Conservation (phyloP, 1,140 invertebrate species). For the Rhopalosiphum padi region DNA sequence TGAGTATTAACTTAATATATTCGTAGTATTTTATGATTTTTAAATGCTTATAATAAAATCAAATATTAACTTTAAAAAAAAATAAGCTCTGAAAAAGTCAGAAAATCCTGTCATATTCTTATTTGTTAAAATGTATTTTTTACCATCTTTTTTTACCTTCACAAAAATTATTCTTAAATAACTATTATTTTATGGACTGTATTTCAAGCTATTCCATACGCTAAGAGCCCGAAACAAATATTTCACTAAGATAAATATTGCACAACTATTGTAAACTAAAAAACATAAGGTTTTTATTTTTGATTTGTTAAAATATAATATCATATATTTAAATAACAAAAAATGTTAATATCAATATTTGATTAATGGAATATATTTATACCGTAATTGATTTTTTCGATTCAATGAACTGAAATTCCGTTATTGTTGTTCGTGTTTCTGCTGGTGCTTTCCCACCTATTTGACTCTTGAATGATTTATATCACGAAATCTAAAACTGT, state of each 20-base stretch:
- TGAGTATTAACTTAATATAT: background rate
- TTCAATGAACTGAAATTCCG: background rate
- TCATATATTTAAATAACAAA: background rate
- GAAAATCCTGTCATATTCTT: background rate
- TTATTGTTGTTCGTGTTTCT: background rate
- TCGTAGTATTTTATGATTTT: background rate
- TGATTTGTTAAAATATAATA: background rate
- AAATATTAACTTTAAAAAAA: background rate
- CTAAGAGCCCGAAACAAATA: background rate
- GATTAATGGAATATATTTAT: background rate
- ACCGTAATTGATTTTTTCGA: background rate
- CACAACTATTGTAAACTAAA: background rate
- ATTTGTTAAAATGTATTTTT: background rate
- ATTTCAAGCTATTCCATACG: background rate
- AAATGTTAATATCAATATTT: background rate
- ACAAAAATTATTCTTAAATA: background rate
- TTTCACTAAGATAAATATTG: background rate
- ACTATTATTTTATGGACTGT: background rate
- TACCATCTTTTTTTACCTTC: too few species aligned
- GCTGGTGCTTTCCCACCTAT: background rate
- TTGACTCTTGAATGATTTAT: background rate
- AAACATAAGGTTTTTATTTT: background rate
- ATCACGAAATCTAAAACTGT: background rate
- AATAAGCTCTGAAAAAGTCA: background rate
- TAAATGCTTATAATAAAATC: background rate